Evolutionary conservation across 1,140 invertebrate genomes (phyloP), one percentile per base, ranked within the genome.

Genomic region (Microplitis mediator): DNA sequence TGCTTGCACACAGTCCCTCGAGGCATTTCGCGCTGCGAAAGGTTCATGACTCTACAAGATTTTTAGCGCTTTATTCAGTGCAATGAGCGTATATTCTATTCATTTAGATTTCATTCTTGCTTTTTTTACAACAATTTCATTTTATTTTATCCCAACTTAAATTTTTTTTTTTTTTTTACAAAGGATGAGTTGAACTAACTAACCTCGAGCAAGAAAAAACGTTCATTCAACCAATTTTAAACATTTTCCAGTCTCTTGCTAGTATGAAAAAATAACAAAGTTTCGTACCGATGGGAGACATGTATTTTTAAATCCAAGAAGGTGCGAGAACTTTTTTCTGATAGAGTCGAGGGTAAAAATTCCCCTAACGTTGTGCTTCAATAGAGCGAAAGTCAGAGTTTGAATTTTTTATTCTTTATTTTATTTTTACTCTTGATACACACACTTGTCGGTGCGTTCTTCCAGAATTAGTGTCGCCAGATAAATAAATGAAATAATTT

Each of bases 11-110:
- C 23, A 61, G 11, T 63, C 50, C 62, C n/a, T 6, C 31, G 51
- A 34, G 60, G 45, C 32, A 39, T 16, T 64, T 54, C 45, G 60
- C 39, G 16, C 14, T 64, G 69, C n/a, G 23, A 54, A 72, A 75
- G 67, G 67, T 76, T 64, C 72, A 50, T 76, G 77, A 78, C 77
- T 76, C 77, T 23, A 76, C 66, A 54, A 56, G 73, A 75, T 77
- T 73, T 76, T 78, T 74, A 36, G 45, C 50, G 62, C 50, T 64
- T 71, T 71, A 51, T 71, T 36, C 51, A 61, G 35, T 31, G 50
- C n/a, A 9, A 64, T 64, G 61, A 50, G 13, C 62, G 23, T 64
- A 34, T 36, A 64, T 64, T 64, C 14, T 36, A 62, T 58, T 23
- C 56, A 31, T 9, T 23, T 58, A 31, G 4, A 23, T 58, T 14